phyloP scores from a whole-genome alignment of 2,797 vertebrate genomes.

The Allobates femoralis region DNA sequence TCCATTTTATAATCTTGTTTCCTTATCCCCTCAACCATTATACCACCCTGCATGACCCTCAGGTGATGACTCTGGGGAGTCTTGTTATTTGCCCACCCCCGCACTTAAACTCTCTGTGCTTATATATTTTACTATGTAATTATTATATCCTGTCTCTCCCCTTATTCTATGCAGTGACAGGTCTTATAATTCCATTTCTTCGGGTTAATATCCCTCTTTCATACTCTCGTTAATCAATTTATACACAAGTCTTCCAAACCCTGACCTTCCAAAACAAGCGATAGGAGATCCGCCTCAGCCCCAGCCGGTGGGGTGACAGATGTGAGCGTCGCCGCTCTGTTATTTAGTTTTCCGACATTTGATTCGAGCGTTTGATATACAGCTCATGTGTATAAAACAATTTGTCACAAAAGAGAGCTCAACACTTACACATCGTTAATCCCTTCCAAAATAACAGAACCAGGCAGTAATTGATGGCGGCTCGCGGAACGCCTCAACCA shows the following conservation, averaged over 20 bases:
- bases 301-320: conserved; percentile 14
- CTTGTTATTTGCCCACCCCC: no score
- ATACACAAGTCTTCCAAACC: conserved; percentile 11
- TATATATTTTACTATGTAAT: not conserved
- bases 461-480: not conserved
- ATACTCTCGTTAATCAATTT: conserved; percentile 18
- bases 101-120: not conserved
- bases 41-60: no score
- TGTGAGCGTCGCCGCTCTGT: conserved; percentile 29
- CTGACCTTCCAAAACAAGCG: conserved; percentile 23
- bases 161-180: not conserved
- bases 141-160: not conserved
- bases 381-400: conserved; percentile 35
- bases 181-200: not conserved
- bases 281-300: conserved; percentile 37
- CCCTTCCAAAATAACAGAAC: not conserved
- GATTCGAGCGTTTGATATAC: conserved; percentile 41
- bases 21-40: no score
- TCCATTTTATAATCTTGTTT: no score
- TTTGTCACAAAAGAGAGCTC: conserved; percentile 37
- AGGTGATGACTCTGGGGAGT: no score
- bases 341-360: conserved; percentile 44
- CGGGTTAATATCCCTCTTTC: not conserved
- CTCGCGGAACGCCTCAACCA: not conserved
- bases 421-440: conserved; percentile 23